Evolutionary conservation across 2,113 vertebrate genomes (phyloP), one percentile per base, ranked within the genome.

Genomic region (Tretioscincus oriximinensis): DNA sequence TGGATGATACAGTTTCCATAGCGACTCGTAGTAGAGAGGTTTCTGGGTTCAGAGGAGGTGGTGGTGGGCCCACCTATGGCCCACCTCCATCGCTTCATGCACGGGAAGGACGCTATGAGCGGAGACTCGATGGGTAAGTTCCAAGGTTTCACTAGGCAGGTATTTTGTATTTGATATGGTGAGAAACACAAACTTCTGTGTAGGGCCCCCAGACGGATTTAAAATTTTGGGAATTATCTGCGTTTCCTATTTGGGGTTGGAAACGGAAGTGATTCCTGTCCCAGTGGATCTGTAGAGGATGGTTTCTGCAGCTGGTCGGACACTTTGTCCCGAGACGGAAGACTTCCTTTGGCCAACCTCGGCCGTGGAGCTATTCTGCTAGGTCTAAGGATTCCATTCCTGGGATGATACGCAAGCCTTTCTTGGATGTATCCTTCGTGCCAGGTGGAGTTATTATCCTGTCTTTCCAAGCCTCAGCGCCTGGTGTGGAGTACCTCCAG

Each of bases 61-160:
- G 97, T 51, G 98, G 97, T 94, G 98, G 98, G 90, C 96, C 98
- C 89, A 95, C 98, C 93, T 99, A 99, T 87, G 98, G 96, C 66
- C 97, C 98, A 88, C 97, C 98, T 65, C 97, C 97, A 92, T 97
- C 98, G 84, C 97, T 99, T 95, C 98, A 99, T 98, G 97, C 96
- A 97, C 98, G 98, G 96, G 98, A 99, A 96, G 98, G 98, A 97
- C 98, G 98, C 96, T 99, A 99, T 99, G 98, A 99, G 95, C 97
- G 97, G 95, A 96, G 96, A 96, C 95, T 96, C 87, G 96, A 96
- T 96, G 96, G 96, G 96, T 96, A 96, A 96, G 96, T 96, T 95
- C 94, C 94, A 96, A 95, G 95, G 95, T 96, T 96, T 96, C 93
- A 94, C 91, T 96, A 96, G 96, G 95, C 96, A 96, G 96, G 95